Percentiles rank a stretch among this genome's conserved stretches.
Evolutionary conservation across 2,888 invertebrate species (phyloP).

Genomic region (Hemaris fuciformis): DNA sequence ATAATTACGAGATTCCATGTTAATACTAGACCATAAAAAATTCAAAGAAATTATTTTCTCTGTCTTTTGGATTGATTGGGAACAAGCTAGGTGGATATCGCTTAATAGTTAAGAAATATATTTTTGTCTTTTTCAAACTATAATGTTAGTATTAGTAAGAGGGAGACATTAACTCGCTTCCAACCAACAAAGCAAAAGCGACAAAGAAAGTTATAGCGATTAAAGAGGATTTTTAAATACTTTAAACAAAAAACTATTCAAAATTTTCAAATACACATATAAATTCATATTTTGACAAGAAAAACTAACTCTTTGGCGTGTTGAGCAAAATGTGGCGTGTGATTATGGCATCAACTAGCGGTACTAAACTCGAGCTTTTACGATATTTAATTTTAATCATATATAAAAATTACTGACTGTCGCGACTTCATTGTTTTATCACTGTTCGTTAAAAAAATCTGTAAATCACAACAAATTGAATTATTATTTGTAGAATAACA

Average conservation of each 20-base stretch:
- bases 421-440: background rate
- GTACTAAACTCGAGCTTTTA: conserved; percentile 55
- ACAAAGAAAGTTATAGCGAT: background rate
- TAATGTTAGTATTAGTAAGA: background rate
- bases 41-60: conserved; percentile 5
- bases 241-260: background rate
- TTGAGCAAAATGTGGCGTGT: conserved; percentile 71
- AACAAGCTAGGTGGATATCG: background rate
- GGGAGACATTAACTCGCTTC: background rate
- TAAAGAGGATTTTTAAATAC: background rate
- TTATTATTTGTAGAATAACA: no score
- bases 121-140: background rate
- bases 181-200: conserved; percentile 4
- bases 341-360: conserved; percentile 71
- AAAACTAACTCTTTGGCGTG: conserved; percentile 68
- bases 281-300: conserved; percentile 20
- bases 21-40: conserved; percentile 34
- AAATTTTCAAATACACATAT: conserved; percentile 8
- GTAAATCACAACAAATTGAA: no score
- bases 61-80: background rate
- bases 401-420: background rate
- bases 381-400: conserved; percentile 21
- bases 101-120: background rate
- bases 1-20: conserved; percentile 33
- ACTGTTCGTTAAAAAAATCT: background rate